phyloP scores from a whole-genome alignment of 2,797 vertebrate genomes.

The Lindbergichthys nudifrons region DNA sequence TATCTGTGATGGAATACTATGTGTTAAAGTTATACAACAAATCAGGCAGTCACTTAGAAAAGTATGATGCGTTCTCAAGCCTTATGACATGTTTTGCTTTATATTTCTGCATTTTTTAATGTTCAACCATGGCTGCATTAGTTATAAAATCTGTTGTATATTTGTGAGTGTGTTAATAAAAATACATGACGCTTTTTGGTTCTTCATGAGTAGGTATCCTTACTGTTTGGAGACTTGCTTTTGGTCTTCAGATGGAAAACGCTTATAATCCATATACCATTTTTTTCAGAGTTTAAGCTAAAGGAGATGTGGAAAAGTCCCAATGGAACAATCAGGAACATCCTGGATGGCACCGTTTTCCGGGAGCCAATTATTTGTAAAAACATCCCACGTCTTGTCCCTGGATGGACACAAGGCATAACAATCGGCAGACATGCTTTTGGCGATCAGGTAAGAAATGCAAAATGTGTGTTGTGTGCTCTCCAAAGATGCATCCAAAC shows the following conservation, averaged over 20 bases:
- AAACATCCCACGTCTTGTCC: slow-evolving; percentile 96
- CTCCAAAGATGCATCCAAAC: not conserved
- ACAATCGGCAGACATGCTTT: slow-evolving; percentile 96
- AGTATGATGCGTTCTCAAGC: too few relatives aligned
- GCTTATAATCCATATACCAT: not conserved
- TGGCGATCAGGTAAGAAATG: slow-evolving; percentile 90
- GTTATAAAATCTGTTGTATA: not conserved
- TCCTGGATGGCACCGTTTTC: slow-evolving; percentile 96
- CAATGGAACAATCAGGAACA: slow-evolving; percentile 97
- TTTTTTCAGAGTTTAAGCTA: slow-evolving; percentile 90
- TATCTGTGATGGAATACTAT: not conserved
- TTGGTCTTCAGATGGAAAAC: not conserved
- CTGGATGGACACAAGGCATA: slow-evolving; percentile 93
- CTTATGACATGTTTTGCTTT: not conserved
- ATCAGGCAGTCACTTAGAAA: not conserved
- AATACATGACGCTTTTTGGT: not conserved
- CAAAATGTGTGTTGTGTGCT: not conserved
- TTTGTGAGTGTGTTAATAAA: not conserved
- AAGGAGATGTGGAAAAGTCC: slow-evolving; percentile 99
- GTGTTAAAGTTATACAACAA: not conserved
- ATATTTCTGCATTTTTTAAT: not conserved
- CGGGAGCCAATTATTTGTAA: slow-evolving; percentile 96
- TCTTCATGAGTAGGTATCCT: not conserved
- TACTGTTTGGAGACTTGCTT: not conserved
- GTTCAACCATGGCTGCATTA: not conserved